phyloP scores from a whole-genome alignment of 2,797 vertebrate species.

The Falco biarmicus region DNA sequence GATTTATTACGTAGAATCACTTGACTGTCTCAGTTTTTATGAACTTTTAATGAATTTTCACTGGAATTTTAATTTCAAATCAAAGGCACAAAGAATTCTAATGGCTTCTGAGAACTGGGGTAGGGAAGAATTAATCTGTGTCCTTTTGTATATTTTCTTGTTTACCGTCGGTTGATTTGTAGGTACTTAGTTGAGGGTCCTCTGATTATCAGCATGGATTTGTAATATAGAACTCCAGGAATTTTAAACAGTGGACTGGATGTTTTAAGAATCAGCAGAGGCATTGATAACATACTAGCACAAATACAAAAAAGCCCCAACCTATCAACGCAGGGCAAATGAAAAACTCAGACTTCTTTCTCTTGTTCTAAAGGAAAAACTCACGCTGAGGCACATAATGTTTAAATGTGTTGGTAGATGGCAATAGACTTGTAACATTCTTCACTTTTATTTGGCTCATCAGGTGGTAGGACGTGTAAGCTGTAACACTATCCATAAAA shows the following conservation, averaged over 20 bases:
- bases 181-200: slow-evolving; percentile 67
- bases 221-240: slow-evolving; percentile 29
- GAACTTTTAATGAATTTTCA: slow-evolving; percentile 21
- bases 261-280: slow-evolving; percentile 68
- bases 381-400: not conserved
- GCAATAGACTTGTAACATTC: not conserved
- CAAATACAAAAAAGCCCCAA: slow-evolving; percentile 64
- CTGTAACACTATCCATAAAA: not conserved
- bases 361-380: slow-evolving; percentile 28
- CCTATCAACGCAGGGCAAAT: slow-evolving; percentile 54
- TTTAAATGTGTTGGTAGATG: slow-evolving; percentile 32
- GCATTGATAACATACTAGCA: slow-evolving; percentile 24
- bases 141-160: slow-evolving; percentile 27
- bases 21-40: slow-evolving; percentile 51
- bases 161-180: slow-evolving; percentile 59
- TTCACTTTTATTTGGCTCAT: slow-evolving; percentile 3
- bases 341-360: slow-evolving; percentile 36
- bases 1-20: slow-evolving; percentile 53
- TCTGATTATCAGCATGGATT: slow-evolving; percentile 63
- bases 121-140: slow-evolving; percentile 49
- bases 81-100: slow-evolving; percentile 56
- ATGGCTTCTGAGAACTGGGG: slow-evolving; percentile 55
- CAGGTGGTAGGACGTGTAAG: not conserved
- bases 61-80: slow-evolving; percentile 71
- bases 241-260: slow-evolving; percentile 67